Evolutionary conservation across 2,888 invertebrate genomes (phyloP), one percentile per base, ranked within the genome.

Genomic region (Mycalesis mineus): DNA sequence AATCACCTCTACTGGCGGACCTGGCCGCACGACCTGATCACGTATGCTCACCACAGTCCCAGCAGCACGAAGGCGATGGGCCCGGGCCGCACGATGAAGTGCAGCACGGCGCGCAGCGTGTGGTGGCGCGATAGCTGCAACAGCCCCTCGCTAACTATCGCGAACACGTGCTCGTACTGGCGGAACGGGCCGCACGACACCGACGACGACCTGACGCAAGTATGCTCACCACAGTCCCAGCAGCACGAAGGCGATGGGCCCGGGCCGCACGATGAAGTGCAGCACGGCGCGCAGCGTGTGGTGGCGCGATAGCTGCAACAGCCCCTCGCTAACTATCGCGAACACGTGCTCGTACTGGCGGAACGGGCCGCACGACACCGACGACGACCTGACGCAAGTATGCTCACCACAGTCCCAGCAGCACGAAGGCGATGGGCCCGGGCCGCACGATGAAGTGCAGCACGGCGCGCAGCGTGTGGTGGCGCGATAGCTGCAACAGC

Each of bases 361-460:
- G 76, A 94, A 94, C 11, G 94, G 94, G 0, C 95, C 95, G 76
- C 94, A 94, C 0, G 72, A 70, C 1, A 90, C 86, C 0, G 92
- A 90, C 11, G 85, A 74, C 15, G 92, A 90, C 54, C 92, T 93
- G 71, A 61, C 22, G 5, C n/a, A n/a, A n/a, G n/a, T n/a, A 7
- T n/a, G 53, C 55, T 77, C 72, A 94, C 94, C 92, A 82, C 77
- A 94, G 88, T 7, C 88, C 88, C 44, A 94, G 79, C 57, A 93
- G 73, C 22, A 93, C 71, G 58, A 92, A 90, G 39, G 91, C 92
- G 42, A 94, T 88, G 41, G 91, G 91, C 0, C 92, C 93, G 3
- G 94, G 94, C 58, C 91, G 90, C 0, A 91, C 82, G 7, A 92
- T 61, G 68, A 90, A 91, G 29, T 76, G 73, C 3, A 93, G 68